These are phyloP conservation scores for Papilio glaucus DNA, from an alignment of 1,140 invertebrate species.

Conservation along the genomic window DNA sequence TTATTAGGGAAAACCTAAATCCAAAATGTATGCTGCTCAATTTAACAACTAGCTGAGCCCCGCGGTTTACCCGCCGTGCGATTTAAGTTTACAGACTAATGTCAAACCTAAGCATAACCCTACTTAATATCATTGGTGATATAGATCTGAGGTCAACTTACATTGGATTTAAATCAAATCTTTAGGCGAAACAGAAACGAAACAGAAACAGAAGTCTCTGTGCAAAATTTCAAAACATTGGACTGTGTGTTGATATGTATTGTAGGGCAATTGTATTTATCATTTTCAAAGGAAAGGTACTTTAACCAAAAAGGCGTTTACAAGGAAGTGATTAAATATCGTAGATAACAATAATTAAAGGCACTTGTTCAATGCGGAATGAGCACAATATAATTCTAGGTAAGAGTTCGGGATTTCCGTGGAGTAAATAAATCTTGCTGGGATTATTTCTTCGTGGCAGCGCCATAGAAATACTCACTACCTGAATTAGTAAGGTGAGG, in stretches of 20 bases:
- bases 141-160: too few species aligned
- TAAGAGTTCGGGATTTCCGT: constrained; percentile 13
- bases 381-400: constrained; percentile 6
- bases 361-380: constrained; percentile 4
- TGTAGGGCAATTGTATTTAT: background rate
- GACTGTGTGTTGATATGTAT: too few species aligned
- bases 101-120: too few species aligned
- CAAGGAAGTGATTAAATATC: background rate
- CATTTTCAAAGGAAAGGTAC: background rate
- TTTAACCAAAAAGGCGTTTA: background rate
- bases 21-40: too few species aligned
- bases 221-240: too few species aligned
- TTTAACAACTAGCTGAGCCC: too few species aligned
- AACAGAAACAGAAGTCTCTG: too few species aligned
- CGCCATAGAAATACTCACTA: constrained; percentile 8
- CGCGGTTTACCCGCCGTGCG: too few species aligned
- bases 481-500: constrained; percentile 5
- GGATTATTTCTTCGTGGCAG: constrained; percentile 7
- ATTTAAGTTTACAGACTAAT: too few species aligned
- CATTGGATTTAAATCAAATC: too few species aligned
- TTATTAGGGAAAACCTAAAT: too few species aligned
- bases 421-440: constrained; percentile 1
- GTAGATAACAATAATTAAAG: background rate
- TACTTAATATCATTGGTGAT: too few species aligned
- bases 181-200: background rate